Percentiles rank a stretch among this genome's conserved stretches.
Evolutionary conservation across 2,113 vertebrate genomes (phyloP).

Genomic region (Hemiprocne comata): DNA sequence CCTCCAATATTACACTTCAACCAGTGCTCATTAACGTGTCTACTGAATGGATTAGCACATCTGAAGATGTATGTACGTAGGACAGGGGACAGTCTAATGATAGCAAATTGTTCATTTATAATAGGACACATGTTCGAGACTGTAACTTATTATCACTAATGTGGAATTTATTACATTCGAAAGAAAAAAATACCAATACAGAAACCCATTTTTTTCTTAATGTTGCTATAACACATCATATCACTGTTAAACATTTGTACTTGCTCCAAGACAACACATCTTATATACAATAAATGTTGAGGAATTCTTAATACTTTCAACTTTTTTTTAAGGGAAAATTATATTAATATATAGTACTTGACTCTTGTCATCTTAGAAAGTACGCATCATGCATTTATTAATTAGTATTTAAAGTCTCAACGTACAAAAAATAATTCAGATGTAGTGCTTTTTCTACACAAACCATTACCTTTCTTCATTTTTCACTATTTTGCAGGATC

Average conservation of each 20-base stretch:
- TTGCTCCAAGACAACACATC: not conserved
- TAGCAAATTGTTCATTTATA: constrained; percentile 78
- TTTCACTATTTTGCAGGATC: not conserved
- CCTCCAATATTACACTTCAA: constrained; percentile 83
- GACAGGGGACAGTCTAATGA: constrained; percentile 78
- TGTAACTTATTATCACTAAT: constrained; percentile 81
- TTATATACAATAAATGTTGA: not conserved
- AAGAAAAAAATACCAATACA: constrained; percentile 84
- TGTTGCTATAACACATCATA: constrained; percentile 16
- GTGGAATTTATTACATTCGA: constrained; percentile 82
- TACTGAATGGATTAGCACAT: constrained; percentile 85
- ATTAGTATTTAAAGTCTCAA: not conserved
- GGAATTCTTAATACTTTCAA: not conserved
- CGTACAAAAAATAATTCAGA: not conserved
- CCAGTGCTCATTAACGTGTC: constrained; percentile 85
- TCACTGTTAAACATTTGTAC: not conserved
- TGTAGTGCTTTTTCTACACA: not conserved
- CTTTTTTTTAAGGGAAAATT: constrained; percentile 5
- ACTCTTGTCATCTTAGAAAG: not conserved
- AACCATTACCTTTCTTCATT: not conserved
- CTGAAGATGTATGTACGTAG: constrained; percentile 81
- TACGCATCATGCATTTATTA: not conserved
- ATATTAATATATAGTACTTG: not conserved
- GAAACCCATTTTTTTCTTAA: constrained; percentile 65
- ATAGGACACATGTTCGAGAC: constrained; percentile 68